Evolutionary conservation across 2,797 vertebrate genomes (phyloP), one percentile per base, ranked within the genome.

Genomic region (Danio choprae): DNA sequence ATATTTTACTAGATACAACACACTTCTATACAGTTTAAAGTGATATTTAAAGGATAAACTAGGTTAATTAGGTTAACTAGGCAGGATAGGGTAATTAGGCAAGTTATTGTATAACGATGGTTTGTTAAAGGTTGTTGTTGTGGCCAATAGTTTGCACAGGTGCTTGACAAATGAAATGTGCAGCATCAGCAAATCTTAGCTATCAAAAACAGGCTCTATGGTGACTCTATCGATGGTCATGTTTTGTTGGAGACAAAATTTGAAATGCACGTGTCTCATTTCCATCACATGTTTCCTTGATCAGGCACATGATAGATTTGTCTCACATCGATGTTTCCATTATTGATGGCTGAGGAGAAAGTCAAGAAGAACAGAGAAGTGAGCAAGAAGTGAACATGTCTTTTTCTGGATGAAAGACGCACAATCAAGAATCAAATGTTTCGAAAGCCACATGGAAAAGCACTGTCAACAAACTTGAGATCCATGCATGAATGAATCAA

Each of bases 251-350:
- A 53, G 56, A n/a, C 58, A 56, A 13, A 38, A 15, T n/a, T 78
- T 60, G 60, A 20, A 68, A 4, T 68, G 18, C 7, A 10, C 40
- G 18, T 41, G 41, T 74, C 71, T 76, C 77, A 60, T 63, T 20
- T 59, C 56, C 80, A 65, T 70, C 64, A 43, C 51, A 67, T 76
- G 55, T 81, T 79, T 83, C 79, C 83, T 81, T 91, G 90, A 90
- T 86, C 84, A 99, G 98, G 96, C 98, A 99, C 90, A 99, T 99
- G 97, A 96, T 99, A 92, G 98, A 99, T 92, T 91, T 99, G 90
- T 99, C 98, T 88, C 97, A 99, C 93, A 99, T 99, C 89, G 98
- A 98, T 6, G 98, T 99, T 92, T 95, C 95, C 16, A 93, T 99
- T 90, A 95, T 98, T 74, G 95, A 97, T 77, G 96, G 96, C 94